A percentile compares a stretch with the other conserved stretches of the same genome.
These are phyloP conservation scores for Heliornis fulica DNA, from an alignment of 2,113 vertebrate species.

Conservation along the genomic window DNA sequence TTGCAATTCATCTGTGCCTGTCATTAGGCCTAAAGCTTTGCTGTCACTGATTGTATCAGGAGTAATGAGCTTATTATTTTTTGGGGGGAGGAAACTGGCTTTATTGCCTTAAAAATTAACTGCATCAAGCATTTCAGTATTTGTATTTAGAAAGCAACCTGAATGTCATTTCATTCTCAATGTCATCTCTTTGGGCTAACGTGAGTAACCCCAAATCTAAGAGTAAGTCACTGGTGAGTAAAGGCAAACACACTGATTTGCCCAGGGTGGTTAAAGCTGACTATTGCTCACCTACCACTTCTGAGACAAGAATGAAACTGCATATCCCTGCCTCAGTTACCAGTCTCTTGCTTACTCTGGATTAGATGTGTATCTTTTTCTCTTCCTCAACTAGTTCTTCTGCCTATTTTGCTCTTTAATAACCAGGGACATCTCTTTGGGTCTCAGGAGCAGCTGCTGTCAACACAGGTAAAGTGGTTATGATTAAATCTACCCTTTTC, in stretches of 20 bases:
- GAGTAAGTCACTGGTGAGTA: accelerated
- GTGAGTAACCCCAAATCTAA: not conserved
- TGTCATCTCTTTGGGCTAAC: not conserved
- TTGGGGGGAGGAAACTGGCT: accelerated
- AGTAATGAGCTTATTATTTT: not conserved
- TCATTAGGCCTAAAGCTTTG: not conserved
- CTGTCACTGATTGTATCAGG: not conserved
- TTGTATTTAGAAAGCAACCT: not conserved
- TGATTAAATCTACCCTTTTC: not conserved
- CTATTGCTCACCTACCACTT: not conserved
- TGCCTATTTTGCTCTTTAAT: not conserved
- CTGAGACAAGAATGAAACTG: not conserved
- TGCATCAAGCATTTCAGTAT: not conserved
- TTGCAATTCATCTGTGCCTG: not conserved
- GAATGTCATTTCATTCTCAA: not conserved
- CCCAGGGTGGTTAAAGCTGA: not conserved
- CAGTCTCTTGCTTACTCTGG: not conserved
- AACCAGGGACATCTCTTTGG: not conserved
- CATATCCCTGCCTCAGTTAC: not conserved
- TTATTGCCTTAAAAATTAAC: not conserved
- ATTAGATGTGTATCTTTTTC: not conserved
- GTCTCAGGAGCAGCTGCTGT: not conserved
- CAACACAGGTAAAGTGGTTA: not conserved
- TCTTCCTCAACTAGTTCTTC: not conserved
- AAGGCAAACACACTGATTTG: accelerated